These are phyloP conservation scores for Paratilapia polleni DNA, from an alignment of 2,113 vertebrate genomes.

Conservation along the genomic window DNA sequence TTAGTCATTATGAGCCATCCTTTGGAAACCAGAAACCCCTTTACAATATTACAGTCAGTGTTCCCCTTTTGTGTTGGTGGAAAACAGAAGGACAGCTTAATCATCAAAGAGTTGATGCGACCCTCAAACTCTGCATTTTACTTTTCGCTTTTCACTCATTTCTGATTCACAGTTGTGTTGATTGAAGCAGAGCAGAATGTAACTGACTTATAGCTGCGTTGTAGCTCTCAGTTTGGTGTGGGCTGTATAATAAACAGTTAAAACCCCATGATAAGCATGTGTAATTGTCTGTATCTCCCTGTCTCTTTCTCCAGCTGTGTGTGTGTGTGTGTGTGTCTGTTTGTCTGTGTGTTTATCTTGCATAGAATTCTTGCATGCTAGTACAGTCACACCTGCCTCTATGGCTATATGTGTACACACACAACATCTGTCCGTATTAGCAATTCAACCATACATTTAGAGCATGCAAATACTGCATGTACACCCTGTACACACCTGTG, in stretches of 20 bases:
- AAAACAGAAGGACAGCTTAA: not conserved
- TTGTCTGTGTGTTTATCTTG: not conserved
- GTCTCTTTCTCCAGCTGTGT: not conserved
- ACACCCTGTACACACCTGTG: not conserved
- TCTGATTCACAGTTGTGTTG: constrained; percentile 17
- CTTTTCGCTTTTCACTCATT: constrained; percentile 16
- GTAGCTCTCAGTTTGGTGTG: constrained; percentile 34
- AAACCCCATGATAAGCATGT: not conserved
- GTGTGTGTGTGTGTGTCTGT: not conserved
- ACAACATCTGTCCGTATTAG: constrained; percentile 30
- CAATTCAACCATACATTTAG: constrained; percentile 25
- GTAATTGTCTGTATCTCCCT: not conserved
- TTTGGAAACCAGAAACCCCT: too few species aligned
- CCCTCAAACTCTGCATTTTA: constrained; percentile 9
- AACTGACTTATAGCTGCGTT: constrained; percentile 57
- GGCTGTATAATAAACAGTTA: rapidly evolving
- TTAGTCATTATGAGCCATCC: not conserved
- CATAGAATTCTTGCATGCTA: constrained; percentile 3
- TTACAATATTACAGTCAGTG: not conserved
- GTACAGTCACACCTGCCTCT: constrained; percentile 28
- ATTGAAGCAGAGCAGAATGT: constrained; percentile 49
- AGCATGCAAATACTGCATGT: not conserved
- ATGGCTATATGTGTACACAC: not conserved
- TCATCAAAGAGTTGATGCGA: not conserved
- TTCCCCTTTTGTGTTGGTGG: not conserved